phyloP scores from a whole-genome alignment of 2,888 invertebrate species.

The Eupeodes luniger region DNA sequence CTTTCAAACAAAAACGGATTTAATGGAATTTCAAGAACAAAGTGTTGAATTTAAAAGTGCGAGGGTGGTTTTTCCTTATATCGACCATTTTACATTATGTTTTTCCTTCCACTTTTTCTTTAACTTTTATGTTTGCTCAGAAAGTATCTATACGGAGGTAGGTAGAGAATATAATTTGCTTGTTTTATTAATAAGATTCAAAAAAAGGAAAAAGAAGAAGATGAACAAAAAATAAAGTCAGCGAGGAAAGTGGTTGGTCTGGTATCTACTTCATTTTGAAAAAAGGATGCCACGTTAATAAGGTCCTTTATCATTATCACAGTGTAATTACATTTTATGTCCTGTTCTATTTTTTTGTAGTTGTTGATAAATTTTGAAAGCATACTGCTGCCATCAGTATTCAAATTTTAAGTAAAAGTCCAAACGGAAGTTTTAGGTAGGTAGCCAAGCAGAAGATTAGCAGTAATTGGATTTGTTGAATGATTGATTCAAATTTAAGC shows the following conservation, averaged over 20 bases:
- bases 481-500: too few relatives aligned
- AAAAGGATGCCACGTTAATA: slow-evolving; percentile 63
- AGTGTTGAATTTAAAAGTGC: background rate
- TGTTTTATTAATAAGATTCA: slow-evolving; percentile 27
- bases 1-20: slow-evolving; percentile 22
- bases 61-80: background rate
- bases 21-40: slow-evolving; percentile 10
- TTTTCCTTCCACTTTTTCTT: background rate
- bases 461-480: too few relatives aligned
- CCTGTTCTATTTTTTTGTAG: too few relatives aligned
- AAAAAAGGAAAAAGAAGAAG: background rate
- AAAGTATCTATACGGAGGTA: background rate
- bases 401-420: too few relatives aligned
- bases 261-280: background rate
- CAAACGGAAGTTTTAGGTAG: too few relatives aligned
- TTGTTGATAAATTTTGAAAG: too few relatives aligned
- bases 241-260: background rate
- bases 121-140: slow-evolving; percentile 7
- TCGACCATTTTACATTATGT: background rate
- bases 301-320: slow-evolving; percentile 57
- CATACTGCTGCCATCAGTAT: too few relatives aligned
- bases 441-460: too few relatives aligned
- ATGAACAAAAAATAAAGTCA: background rate
- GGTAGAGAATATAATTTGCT: background rate
- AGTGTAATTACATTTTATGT: slow-evolving; percentile 54